Evolutionary conservation across 92 coral and sea anemone genomes (phyloP), one percentile per base, ranked within the genome.

Genomic region (Porites divaricata): DNA sequence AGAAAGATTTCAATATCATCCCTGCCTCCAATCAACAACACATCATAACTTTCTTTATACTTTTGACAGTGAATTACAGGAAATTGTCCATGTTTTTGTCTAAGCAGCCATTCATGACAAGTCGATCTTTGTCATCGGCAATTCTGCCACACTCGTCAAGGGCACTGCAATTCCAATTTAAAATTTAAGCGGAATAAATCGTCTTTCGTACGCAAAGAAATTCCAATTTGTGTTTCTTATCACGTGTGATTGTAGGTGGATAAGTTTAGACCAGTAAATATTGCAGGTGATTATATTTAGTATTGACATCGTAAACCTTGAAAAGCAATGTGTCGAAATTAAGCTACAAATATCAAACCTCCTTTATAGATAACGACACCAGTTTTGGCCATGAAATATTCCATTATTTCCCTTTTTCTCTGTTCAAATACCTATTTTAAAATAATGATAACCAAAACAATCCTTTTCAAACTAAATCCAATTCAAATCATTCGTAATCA

Each of bases 401-500:
- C 13, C 14, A 22, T 3, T 28, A 28, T 69, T 48, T 26, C 12
- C 52, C 16, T 16, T 67, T 20, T 41, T 26, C 9, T 8, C 41
- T 28, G 17, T n/a, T 26, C 13, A 35, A 45, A 13, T n/a, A 2
- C 51, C 52, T 20, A 51, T 53, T 19, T 54, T 26, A 69, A 50
- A 50, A 28, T 12, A 57, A 66, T 80, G n/a, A 35, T 35, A 4
- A 35, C 45, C 45, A 35, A 35, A 35, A 35, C 23, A 21, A 20
- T n/a, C 65, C 24, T 79, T 12, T 79, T 53, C 26, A 10, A n/a
- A 54, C 59, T 54, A 54, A 54, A 12, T 54, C 78, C 49, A 70
- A 58, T 70, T 73, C 63, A 16, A 82, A 72, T 72, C 78, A 82
- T 11, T 14, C 22, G 61, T 72, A 73, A 82, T 82, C 86, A 82